phyloP scores from a whole-genome alignment of 2,888 invertebrate species.

The Camponotus fellah region DNA sequence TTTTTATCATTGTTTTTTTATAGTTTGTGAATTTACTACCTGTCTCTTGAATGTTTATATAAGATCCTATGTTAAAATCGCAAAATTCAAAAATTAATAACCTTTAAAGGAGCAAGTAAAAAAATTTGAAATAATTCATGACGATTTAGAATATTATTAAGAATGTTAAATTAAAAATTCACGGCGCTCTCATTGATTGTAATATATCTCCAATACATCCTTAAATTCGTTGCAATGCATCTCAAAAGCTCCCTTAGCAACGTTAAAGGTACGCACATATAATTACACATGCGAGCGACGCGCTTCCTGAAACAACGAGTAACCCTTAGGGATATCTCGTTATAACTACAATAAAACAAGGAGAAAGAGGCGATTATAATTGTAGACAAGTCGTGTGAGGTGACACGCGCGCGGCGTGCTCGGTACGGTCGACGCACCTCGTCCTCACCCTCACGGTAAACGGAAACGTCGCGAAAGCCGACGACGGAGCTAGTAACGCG shows the following conservation, averaged over 20 bases:
- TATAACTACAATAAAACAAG: not conserved
- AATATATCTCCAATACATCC: too few relatives aligned
- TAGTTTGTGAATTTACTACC: too few relatives aligned
- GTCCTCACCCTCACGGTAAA: conserved; percentile 10
- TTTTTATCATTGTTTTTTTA: too few relatives aligned
- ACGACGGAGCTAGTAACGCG: conserved; percentile 6
- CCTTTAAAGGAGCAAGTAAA: too few relatives aligned
- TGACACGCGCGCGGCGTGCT: not conserved
- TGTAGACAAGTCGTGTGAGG: not conserved
- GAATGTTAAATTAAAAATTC: too few relatives aligned
- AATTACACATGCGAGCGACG: not conserved
- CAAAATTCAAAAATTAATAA: too few relatives aligned
- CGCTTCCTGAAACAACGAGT: not conserved
- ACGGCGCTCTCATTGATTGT: too few relatives aligned
- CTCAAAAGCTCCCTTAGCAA: not conserved
- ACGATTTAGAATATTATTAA: too few relatives aligned
- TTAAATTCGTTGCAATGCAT: too few relatives aligned
- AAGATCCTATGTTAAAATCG: too few relatives aligned
- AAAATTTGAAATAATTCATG: too few relatives aligned
- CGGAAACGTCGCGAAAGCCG: not conserved
- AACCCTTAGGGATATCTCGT: not conserved
- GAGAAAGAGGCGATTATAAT: not conserved
- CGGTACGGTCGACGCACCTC: conserved; percentile 20
- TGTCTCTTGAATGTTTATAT: too few relatives aligned
- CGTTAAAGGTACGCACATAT: not conserved